Conservation (phyloP, 2,888 invertebrate genomes). For the Helleia helle region DNA sequence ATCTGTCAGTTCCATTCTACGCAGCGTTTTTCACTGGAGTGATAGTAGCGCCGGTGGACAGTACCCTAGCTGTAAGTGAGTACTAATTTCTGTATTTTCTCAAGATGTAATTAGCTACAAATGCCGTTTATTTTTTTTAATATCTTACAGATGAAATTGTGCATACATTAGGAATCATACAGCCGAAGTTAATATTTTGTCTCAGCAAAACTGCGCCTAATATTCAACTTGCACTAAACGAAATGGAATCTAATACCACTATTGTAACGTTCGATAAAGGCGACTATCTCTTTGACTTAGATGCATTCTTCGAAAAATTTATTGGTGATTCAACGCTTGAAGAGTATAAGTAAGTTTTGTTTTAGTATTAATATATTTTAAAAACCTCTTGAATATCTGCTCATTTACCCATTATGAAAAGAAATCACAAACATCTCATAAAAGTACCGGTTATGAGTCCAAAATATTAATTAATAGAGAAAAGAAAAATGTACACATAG, state of each 20-base stretch:
- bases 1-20: slow-evolving; percentile 53
- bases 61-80: slow-evolving; percentile 36
- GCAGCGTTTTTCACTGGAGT: slow-evolving; percentile 57
- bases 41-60: slow-evolving; percentile 35
- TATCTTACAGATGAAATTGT: slow-evolving; percentile 33
- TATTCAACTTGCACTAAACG: slow-evolving; percentile 33
- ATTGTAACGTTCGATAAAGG: slow-evolving; percentile 38
- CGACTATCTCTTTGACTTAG: slow-evolving; percentile 30
- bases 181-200: slow-evolving; percentile 39
- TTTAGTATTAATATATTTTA: no score
- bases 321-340: slow-evolving; percentile 23
- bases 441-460: no score
- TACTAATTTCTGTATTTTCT: slow-evolving; percentile 18
- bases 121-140: no score
- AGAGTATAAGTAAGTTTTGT: slow-evolving; percentile 35
- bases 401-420: no score
- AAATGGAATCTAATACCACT: slow-evolving; percentile 26
- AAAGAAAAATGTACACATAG: no score
- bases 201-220: slow-evolving; percentile 33
- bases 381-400: no score
- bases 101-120: no score
- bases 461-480: no score
- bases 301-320: slow-evolving; percentile 29
- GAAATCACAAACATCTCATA: no score
- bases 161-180: slow-evolving; percentile 26